Evolutionary conservation across 1,140 invertebrate genomes (phyloP).

Genomic region (Drosophila rhopaloa): DNA sequence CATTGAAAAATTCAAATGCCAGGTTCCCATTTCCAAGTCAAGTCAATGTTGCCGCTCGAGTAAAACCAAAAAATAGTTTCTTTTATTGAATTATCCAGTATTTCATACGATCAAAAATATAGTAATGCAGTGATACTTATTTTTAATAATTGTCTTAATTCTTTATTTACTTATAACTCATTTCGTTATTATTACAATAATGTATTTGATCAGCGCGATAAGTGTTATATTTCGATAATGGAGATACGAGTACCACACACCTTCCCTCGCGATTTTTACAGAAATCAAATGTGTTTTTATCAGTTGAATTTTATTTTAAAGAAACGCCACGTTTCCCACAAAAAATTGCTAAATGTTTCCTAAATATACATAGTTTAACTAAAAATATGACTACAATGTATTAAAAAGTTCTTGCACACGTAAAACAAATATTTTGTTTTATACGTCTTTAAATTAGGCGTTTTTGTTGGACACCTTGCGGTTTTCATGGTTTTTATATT

Average conservation of each 20-base stretch:
- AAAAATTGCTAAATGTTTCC: conserved; percentile 62
- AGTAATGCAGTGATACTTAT: conserved; percentile 65
- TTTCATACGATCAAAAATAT: conserved; percentile 76
- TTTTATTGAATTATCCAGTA: conserved; percentile 72
- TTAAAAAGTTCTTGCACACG: conserved; percentile 55
- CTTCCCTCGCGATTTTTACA: conserved; percentile 10
- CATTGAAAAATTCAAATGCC: neutral
- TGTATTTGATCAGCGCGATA: conserved; percentile 30
- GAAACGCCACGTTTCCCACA: conserved; percentile 57
- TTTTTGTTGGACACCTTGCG: conserved; percentile 16
- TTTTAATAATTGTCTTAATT: conserved; percentile 41
- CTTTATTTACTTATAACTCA: conserved; percentile 55
- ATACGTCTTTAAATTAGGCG: conserved; percentile 24
- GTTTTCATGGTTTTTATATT: conserved; percentile 22
- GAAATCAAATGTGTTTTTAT: conserved; percentile 8
- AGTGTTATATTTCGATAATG: conserved; percentile 17
- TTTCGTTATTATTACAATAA: conserved; percentile 38
- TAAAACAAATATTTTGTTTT: conserved; percentile 38
- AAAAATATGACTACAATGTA: conserved; percentile 75
- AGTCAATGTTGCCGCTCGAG: neutral
- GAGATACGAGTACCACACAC: conserved; percentile 8
- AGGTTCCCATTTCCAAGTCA: neutral
- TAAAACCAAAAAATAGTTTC: conserved; percentile 60
- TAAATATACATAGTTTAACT: conserved; percentile 56
- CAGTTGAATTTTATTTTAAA: conserved; percentile 28